Evolutionary conservation across 2,888 invertebrate species (phyloP).

Genomic region (Muschampia plurimacula): DNA sequence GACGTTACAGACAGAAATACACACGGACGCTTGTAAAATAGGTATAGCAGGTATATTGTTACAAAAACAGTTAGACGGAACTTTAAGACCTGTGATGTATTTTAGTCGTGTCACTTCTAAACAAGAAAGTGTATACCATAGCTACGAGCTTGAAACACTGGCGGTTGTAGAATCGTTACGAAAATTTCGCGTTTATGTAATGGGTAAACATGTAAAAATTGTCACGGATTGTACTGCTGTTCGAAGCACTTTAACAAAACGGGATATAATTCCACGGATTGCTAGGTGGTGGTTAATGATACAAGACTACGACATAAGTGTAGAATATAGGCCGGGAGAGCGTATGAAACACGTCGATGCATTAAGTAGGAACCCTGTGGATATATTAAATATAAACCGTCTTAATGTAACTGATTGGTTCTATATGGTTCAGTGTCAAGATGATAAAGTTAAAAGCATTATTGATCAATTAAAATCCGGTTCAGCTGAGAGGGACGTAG

Average conservation of each 20-base stretch:
- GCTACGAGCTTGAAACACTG: conserved; percentile 2
- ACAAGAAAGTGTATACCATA: conserved; percentile 1
- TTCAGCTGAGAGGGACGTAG: conserved; percentile 22
- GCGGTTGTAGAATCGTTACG: conserved; percentile 2
- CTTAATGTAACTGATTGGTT: conserved; percentile 28
- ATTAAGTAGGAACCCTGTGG: conserved; percentile 34
- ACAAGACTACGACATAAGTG: conserved; percentile 9
- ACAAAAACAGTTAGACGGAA: neutral
- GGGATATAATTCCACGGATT: neutral
- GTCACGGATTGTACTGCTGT: conserved; percentile 8
- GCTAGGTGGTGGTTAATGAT: conserved; percentile 1
- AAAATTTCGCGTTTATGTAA: neutral
- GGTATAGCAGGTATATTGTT: conserved; percentile 8
- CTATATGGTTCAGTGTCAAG: conserved; percentile 31
- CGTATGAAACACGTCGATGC: conserved; percentile 42
- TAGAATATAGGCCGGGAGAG: conserved; percentile 11
- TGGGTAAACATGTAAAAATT: neutral
- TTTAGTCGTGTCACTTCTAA: neutral
- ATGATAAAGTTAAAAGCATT: conserved; percentile 21
- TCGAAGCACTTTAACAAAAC: neutral
- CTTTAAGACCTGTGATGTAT: neutral
- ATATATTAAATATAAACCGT: conserved; percentile 14
- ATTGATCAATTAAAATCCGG: conserved; percentile 11
- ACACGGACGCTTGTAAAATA: conserved; percentile 15
- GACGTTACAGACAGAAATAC: conserved; percentile 5